Conservation (phyloP, 2,113 vertebrate species). For the Apodemus sylvaticus region DNA sequence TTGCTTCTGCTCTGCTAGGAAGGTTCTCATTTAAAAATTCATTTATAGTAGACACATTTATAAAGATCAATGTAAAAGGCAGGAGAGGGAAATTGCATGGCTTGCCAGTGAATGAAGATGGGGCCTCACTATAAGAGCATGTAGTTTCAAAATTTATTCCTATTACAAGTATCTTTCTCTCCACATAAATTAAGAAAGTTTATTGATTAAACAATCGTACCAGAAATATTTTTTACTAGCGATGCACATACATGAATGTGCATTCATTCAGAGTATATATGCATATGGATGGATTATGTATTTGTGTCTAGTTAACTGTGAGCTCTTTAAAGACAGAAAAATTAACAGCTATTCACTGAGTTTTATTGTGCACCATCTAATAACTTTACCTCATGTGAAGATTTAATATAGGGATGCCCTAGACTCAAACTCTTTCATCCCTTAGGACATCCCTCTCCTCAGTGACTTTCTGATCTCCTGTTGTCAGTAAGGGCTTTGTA, state of each 20-base stretch:
- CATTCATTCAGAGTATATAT: neutral
- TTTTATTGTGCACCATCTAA: neutral
- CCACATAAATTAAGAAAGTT: neutral
- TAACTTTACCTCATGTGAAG: neutral
- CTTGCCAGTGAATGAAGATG: neutral
- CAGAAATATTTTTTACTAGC: neutral
- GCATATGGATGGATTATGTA: neutral
- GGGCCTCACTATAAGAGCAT: neutral
- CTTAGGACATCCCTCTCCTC: neutral
- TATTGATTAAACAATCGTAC: neutral
- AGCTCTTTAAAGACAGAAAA: neutral
- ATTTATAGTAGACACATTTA: neutral
- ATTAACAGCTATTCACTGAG: too few species aligned
- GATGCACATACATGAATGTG: neutral
- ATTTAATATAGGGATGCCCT: neutral
- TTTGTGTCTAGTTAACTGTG: neutral
- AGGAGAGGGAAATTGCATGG: neutral
- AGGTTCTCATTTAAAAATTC: neutral
- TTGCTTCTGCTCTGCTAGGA: neutral
- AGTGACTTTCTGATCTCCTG: neutral
- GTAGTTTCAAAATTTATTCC: neutral
- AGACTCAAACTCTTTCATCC: too few species aligned
- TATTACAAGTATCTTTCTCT: too few species aligned
- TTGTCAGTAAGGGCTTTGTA: neutral
- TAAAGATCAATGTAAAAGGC: neutral